phyloP scores from a whole-genome alignment of 2,888 invertebrate genomes.

The Mellilla xanthometata region DNA sequence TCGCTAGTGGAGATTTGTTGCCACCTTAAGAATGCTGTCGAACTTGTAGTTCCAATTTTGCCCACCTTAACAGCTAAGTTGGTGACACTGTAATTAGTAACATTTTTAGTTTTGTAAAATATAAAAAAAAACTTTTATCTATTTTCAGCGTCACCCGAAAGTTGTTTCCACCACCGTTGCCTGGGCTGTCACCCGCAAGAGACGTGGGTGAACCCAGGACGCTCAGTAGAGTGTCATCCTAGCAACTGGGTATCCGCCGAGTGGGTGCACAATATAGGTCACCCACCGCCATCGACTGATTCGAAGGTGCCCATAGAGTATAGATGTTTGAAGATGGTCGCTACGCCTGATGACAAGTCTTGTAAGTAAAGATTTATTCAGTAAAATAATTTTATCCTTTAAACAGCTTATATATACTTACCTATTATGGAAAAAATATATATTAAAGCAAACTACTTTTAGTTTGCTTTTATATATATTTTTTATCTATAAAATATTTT shows the following conservation, averaged over 20 bases:
- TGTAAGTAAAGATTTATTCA: conserved; percentile 48
- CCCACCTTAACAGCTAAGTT: no score
- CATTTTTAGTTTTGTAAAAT: no score
- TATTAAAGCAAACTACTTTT: no score
- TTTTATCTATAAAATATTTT: no score
- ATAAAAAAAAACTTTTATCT: conserved; percentile 15
- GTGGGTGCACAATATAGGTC: conserved; percentile 71
- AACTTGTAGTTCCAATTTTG: no score
- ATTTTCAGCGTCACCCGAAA: conserved; percentile 63
- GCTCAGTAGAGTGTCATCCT: conserved; percentile 57
- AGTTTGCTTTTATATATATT: no score
- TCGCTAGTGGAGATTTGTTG: no score
- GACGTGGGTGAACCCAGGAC: conserved; percentile 43
- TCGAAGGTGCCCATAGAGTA: conserved; percentile 67
- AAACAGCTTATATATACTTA: no score
- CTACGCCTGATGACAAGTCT: conserved; percentile 71
- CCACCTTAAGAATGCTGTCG: no score
- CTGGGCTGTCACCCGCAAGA: conserved; percentile 65
- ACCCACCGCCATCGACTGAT: conserved; percentile 68
- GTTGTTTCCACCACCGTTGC: conserved; percentile 67
- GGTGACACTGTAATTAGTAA: no score
- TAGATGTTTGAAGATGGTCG: conserved; percentile 71
- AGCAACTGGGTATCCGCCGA: conserved; percentile 67
- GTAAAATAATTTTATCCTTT: no score
- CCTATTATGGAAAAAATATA: no score